phyloP scores from a whole-genome alignment of 2,113 vertebrate genomes.

The Nanorana parkeri region DNA sequence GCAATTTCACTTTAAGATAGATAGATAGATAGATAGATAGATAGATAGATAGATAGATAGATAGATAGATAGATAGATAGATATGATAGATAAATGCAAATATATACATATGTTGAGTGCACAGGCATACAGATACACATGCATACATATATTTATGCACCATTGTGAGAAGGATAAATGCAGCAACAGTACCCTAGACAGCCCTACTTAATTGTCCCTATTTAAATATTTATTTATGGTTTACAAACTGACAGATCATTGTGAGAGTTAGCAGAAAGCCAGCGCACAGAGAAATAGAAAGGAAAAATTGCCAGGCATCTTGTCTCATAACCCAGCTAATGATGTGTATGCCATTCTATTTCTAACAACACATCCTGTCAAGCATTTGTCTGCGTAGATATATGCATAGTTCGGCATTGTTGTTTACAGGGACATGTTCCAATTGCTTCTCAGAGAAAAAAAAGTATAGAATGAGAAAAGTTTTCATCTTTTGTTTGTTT shows the following conservation, averaged over 20 bases:
- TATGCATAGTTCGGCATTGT: conserved; percentile 50
- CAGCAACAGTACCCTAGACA: conserved; percentile 57
- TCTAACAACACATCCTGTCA: conserved; percentile 53
- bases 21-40: too few relatives aligned
- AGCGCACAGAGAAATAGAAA: neutral
- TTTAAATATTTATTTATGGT: conserved; percentile 48
- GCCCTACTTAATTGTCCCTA: conserved; percentile 42
- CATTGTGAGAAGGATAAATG: conserved; percentile 3
- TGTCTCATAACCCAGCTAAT: conserved; percentile 56
- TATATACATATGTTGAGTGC: neutral
- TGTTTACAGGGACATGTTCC: conserved; percentile 53
- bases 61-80: neutral
- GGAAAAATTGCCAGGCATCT: conserved; percentile 46
- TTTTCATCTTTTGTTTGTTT: conserved; percentile 55
- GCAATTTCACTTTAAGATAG: too few relatives aligned
- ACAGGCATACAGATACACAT: too few relatives aligned
- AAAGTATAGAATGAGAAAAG: conserved; percentile 45
- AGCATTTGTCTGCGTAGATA: conserved; percentile 52
- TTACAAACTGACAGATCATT: conserved; percentile 54
- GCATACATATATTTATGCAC: neutral
- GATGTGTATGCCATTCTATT: conserved; percentile 51
- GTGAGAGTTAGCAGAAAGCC: conserved; percentile 28
- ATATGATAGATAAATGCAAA: too few relatives aligned
- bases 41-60: too few relatives aligned
- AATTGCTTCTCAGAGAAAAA: conserved; percentile 38